A percentile compares a stretch with the other conserved stretches of the same genome.
phyloP scores from a whole-genome alignment of 2,888 invertebrate genomes.

The Callosobruchus maculatus region DNA sequence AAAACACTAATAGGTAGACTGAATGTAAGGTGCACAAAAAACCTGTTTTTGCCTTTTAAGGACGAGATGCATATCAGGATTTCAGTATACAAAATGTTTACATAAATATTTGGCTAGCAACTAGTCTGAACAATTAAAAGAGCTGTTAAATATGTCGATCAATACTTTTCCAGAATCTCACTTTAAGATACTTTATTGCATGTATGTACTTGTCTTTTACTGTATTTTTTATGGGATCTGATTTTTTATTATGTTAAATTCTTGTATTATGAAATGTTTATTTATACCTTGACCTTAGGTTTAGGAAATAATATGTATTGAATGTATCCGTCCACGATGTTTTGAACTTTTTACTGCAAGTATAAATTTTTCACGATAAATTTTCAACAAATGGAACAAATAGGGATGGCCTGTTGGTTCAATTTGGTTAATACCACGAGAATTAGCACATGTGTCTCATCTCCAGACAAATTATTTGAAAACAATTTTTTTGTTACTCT shows the following conservation, averaged over 20 bases:
- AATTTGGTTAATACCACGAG: too few relatives aligned
- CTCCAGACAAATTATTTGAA: too few relatives aligned
- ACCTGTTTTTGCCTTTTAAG: background rate
- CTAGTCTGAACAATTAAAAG: background rate
- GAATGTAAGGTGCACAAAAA: background rate
- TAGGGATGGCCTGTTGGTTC: too few relatives aligned
- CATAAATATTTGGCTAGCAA: background rate
- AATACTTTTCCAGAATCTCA: too few relatives aligned
- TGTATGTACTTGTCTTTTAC: conserved; percentile 4
- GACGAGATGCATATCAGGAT: background rate
- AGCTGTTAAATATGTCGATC: background rate
- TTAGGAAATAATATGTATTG: background rate
- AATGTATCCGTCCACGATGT: background rate
- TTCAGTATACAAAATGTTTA: background rate
- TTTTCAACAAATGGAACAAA: too few relatives aligned
- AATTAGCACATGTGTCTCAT: too few relatives aligned
- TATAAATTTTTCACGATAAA: too few relatives aligned
- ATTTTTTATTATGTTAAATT: background rate
- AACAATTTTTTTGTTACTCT: too few relatives aligned
- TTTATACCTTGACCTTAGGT: background rate
- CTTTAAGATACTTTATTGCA: background rate
- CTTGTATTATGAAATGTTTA: background rate
- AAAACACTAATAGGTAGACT: too few relatives aligned
- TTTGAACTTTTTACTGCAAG: background rate
- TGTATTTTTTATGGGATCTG: background rate